Evolutionary conservation across 2,797 vertebrate species (phyloP).

Genomic region (Phataginus tricuspis): DNA sequence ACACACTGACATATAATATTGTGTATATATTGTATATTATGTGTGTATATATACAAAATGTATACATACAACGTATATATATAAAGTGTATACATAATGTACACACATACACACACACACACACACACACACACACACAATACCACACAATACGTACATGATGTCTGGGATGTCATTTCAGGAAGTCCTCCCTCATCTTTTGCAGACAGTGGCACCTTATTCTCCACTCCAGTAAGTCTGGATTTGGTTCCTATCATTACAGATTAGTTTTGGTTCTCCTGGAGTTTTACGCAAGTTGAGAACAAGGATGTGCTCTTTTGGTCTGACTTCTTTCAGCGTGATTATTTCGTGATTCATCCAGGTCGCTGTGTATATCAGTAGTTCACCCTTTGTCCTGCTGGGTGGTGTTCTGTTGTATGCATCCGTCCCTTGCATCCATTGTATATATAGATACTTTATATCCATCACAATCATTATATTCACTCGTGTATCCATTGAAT

Average conservation of each 20-base stretch:
- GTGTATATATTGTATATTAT: too few species aligned
- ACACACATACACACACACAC: too few species aligned
- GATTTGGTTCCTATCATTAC: accelerated
- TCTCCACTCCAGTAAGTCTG: not conserved
- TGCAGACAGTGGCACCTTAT: too few species aligned
- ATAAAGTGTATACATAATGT: too few species aligned
- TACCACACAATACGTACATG: too few species aligned
- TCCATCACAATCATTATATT: too few species aligned
- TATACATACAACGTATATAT: too few species aligned
- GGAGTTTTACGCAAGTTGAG: not conserved
- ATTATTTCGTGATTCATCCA: not conserved
- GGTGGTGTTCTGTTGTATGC: accelerated
- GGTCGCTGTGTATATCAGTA: accelerated
- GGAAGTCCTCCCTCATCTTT: not conserved
- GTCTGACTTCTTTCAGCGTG: not conserved
- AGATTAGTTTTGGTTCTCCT: not conserved
- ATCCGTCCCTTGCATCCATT: accelerated
- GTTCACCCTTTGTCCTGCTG: accelerated
- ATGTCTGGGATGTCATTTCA: too few species aligned
- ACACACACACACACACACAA: too few species aligned
- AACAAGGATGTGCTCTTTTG: accelerated
- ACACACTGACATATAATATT: too few species aligned
- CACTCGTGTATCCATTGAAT: accelerated
- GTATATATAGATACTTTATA: accelerated
- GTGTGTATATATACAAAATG: too few species aligned